Percentiles rank a stretch among this genome's conserved stretches.
Evolutionary conservation across 30 jellyfish, hydroid and myxozoan species (phyloP).

Genomic region (Aurelia sp.): DNA sequence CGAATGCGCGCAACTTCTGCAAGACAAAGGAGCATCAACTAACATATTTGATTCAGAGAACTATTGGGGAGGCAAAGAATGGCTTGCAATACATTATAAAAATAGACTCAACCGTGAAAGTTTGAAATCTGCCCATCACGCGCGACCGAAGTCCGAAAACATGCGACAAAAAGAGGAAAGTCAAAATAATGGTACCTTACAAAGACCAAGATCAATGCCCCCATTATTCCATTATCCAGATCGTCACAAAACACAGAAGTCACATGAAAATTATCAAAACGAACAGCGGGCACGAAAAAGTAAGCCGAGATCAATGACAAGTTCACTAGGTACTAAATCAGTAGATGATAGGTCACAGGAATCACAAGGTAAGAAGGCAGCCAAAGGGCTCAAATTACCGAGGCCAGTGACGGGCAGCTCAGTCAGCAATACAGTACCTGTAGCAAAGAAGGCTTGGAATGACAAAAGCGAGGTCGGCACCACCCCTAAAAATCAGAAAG

Average conservation of each 20-base stretch:
- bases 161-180: neutral
- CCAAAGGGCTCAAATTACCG: neutral
- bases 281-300: neutral
- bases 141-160: constrained; percentile 33
- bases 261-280: neutral
- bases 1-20: constrained; percentile 57
- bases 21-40: constrained; percentile 50
- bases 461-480: neutral
- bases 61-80: constrained; percentile 37
- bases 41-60: constrained; percentile 40
- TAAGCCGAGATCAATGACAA: constrained; percentile 1
- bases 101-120: constrained; percentile 33
- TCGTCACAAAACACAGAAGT: neutral
- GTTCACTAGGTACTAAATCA: neutral
- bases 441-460: neutral
- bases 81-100: constrained; percentile 41
- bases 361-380: neutral
- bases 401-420: neutral
- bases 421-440: neutral
- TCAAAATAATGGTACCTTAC: neutral
- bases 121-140: neutral
- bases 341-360: neutral
- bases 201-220: constrained; percentile 59
- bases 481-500: neutral
- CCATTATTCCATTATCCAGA: neutral